Conservation (phyloP, 1,140 invertebrate genomes). For the Anoplophora glabripennis region DNA sequence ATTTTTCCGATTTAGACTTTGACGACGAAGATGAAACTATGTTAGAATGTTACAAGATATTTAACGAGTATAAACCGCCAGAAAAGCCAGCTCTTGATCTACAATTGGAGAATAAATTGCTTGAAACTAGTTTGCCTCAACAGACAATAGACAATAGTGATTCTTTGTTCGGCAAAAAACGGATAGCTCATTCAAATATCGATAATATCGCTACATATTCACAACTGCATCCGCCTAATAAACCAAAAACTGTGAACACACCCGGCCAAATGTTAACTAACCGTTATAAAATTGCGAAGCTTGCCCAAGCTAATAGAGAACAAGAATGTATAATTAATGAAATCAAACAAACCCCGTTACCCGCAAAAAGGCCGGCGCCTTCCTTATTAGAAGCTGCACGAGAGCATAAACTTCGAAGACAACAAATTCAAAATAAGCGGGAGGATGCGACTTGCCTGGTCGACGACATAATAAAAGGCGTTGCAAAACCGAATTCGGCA, state of each 20-base stretch:
- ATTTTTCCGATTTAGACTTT: conserved; percentile 24
- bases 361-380: conserved; percentile 22
- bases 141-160: too few species aligned
- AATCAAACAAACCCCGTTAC: conserved; percentile 23
- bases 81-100: conserved; percentile 11
- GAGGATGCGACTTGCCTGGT: conserved; percentile 16
- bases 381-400: conserved; percentile 32
- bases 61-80: conserved; percentile 56
- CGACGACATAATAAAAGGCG: conserved; percentile 41
- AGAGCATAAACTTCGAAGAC: conserved; percentile 27
- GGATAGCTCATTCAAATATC: conserved; percentile 52
- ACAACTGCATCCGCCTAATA: conserved; percentile 15
- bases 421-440: background rate
- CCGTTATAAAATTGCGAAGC: conserved; percentile 40
- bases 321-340: conserved; percentile 40
- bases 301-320: conserved; percentile 38
- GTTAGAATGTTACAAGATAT: conserved; percentile 72
- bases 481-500: conserved; percentile 25
- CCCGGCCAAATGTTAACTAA: conserved; percentile 40
- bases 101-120: background rate
- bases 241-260: conserved; percentile 31
- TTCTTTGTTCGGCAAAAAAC: conserved; percentile 41
- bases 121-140: too few species aligned
- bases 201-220: conserved; percentile 19
- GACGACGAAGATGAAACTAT: conserved; percentile 47